phyloP scores from a whole-genome alignment of 1,140 invertebrate genomes.

The Drosophila melanogaster region DNA sequence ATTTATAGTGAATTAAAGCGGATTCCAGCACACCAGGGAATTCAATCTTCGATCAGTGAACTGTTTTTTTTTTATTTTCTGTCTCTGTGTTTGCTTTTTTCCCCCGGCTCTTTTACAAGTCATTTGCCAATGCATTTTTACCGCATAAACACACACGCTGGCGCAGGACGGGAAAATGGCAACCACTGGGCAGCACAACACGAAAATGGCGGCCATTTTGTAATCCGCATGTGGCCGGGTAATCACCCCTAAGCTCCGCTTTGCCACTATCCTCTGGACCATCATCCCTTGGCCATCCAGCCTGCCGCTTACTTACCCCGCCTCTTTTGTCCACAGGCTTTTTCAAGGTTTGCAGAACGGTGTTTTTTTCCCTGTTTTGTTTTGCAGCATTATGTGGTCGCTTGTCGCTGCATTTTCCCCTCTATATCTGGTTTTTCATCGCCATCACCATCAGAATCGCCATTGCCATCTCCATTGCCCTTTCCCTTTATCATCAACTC shows the following conservation, averaged over 20 bases:
- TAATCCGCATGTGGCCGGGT: constrained; percentile 81
- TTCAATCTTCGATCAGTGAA: neutral
- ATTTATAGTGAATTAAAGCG: neutral
- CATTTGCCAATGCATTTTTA: constrained; percentile 69
- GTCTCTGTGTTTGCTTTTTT: constrained; percentile 2
- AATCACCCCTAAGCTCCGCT: constrained; percentile 68
- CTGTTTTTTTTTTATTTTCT: neutral
- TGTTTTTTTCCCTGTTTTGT: constrained; percentile 34
- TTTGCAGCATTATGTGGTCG: constrained; percentile 77
- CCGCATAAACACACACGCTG: constrained; percentile 45
- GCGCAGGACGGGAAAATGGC: neutral
- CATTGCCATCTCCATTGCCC: constrained; percentile 1
- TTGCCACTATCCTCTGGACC: constrained; percentile 31
- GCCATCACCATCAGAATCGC: neutral
- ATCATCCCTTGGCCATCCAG: neutral
- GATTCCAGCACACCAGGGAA: neutral
- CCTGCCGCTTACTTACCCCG: neutral
- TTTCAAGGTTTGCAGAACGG: constrained; percentile 62
- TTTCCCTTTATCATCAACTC: constrained; percentile 6
- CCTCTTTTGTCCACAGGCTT: constrained; percentile 58
- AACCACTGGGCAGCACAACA: constrained; percentile 37
- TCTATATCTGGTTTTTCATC: constrained; percentile 14
- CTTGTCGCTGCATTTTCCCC: constrained; percentile 41
- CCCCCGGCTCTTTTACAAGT: constrained; percentile 4
- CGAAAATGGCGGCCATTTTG: constrained; percentile 79